Evolutionary conservation across 2,113 vertebrate species (phyloP).

Genomic region (Nicator chloris): DNA sequence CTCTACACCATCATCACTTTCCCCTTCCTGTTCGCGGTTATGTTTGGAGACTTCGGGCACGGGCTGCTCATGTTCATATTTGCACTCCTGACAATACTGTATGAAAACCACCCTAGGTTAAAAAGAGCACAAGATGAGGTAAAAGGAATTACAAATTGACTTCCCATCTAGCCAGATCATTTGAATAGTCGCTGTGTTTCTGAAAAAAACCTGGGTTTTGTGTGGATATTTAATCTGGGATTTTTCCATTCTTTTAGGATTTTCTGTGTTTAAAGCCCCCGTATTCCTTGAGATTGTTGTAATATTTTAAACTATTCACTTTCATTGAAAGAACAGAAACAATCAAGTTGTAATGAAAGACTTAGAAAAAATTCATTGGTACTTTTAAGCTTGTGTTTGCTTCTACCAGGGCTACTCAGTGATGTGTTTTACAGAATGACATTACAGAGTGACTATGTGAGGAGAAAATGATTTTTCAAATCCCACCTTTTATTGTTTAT

Average conservation of each 20-base stretch:
- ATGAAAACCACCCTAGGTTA: conserved; percentile 87
- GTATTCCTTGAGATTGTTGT: neutral
- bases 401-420: neutral
- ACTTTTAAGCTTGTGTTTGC: neutral
- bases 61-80: conserved; percentile 90
- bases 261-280: neutral
- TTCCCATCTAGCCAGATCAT: neutral
- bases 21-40: conserved; percentile 94
- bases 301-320: neutral
- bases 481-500: neutral
- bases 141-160: neutral
- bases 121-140: conserved; percentile 89
- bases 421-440: neutral
- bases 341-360: neutral
- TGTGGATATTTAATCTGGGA: neutral
- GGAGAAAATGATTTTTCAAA: neutral
- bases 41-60: conserved; percentile 97
- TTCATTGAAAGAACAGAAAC: neutral
- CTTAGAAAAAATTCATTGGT: neutral
- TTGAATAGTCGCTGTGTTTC: neutral
- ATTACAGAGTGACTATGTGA: neutral
- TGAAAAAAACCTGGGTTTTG: neutral
- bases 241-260: neutral
- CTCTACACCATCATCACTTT: conserved; percentile 96
- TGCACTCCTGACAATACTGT: conserved; percentile 86